Evolutionary conservation across 1,140 invertebrate genomes (phyloP).

Genomic region (Drosophila bifasciata): DNA sequence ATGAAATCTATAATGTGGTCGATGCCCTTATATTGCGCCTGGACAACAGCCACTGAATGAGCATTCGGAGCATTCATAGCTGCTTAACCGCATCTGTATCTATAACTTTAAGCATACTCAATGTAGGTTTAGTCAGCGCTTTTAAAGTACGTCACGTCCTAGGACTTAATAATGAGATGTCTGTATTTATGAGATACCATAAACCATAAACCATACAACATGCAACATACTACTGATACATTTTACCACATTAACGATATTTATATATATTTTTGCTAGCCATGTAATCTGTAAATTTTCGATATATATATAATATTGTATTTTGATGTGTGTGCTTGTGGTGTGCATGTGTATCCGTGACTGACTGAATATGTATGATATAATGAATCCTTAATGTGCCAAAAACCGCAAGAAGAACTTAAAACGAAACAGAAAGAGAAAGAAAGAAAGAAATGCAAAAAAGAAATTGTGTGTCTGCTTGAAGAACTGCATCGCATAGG

Average conservation of each 20-base stretch:
- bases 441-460: conserved; percentile 5
- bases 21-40: conserved; percentile 80
- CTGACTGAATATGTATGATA: conserved; percentile 44
- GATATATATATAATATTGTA: conserved; percentile 25
- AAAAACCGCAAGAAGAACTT: conserved; percentile 55
- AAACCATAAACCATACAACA: conserved; percentile 7
- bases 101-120: conserved; percentile 50
- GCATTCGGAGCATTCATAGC: not conserved
- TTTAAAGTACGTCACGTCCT: conserved; percentile 69
- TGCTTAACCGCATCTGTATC: conserved; percentile 16
- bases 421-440: conserved; percentile 23
- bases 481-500: conserved; percentile 47
- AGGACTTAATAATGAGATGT: conserved; percentile 65
- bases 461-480: conserved; percentile 60
- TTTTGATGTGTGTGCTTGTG: conserved; percentile 31
- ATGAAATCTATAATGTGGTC: conserved; percentile 89
- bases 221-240: conserved; percentile 27
- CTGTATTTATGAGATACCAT: conserved; percentile 76
- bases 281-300: conserved; percentile 64
- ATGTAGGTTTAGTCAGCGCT: conserved; percentile 62
- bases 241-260: conserved; percentile 60
- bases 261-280: conserved; percentile 69
- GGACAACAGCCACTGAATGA: conserved; percentile 74
- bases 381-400: conserved; percentile 79
- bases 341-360: conserved; percentile 31